Conservation (phyloP, 1,140 invertebrate genomes). For the Sinella curviseta region DNA sequence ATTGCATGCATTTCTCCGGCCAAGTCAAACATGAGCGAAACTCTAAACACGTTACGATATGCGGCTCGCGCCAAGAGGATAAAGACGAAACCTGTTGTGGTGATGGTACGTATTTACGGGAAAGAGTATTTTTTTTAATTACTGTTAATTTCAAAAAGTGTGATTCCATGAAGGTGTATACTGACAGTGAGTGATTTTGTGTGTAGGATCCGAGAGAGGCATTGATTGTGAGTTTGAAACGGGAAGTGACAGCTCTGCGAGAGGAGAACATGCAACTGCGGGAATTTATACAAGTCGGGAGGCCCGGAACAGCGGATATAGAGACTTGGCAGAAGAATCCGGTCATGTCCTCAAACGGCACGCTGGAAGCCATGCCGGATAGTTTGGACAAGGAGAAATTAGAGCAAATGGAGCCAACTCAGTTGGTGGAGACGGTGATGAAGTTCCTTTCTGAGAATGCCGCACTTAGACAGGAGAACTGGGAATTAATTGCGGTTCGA, state of each 20-base stretch:
- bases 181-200: conserved; percentile 28
- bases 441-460: conserved; percentile 83
- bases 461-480: conserved; percentile 79
- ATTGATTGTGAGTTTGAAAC: conserved; percentile 82
- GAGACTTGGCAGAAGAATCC: conserved; percentile 34
- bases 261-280: conserved; percentile 88
- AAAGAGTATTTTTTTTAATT: not conserved
- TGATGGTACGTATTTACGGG: conserved; percentile 70
- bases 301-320: conserved; percentile 36
- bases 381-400: conserved; percentile 69
- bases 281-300: conserved; percentile 63
- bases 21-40: conserved; percentile 82
- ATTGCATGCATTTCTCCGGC: conserved; percentile 90
- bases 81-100: conserved; percentile 82
- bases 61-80: conserved; percentile 84
- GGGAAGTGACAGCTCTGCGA: conserved; percentile 82
- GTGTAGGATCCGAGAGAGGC: conserved; percentile 85
- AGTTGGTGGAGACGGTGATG: conserved; percentile 72
- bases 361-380: conserved; percentile 51
- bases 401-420: conserved; percentile 67
- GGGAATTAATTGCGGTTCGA: conserved; percentile 75
- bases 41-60: conserved; percentile 86
- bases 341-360: conserved; percentile 24
- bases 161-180: not conserved
- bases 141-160: not conserved